Evolutionary conservation across 2,113 vertebrate genomes (phyloP).

Genomic region (Nematolebias whitei): DNA sequence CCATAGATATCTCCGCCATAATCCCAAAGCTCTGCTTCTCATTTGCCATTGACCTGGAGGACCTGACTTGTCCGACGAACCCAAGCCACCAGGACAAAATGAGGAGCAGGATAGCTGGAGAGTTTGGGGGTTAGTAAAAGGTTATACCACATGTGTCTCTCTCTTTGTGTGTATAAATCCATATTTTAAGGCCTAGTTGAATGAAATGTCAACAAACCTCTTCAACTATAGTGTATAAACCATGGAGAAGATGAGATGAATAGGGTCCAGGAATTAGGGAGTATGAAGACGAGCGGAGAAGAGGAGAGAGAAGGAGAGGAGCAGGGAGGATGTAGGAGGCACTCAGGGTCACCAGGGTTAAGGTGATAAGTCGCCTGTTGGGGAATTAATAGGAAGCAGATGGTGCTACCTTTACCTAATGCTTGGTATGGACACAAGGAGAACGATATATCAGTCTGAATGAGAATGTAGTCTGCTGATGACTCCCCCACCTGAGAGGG

Average conservation of each 20-base stretch:
- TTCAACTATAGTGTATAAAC: constrained; percentile 64
- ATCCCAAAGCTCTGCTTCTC: constrained; percentile 75
- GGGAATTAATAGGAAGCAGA: constrained; percentile 80
- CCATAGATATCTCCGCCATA: constrained; percentile 70
- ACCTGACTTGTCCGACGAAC: constrained; percentile 68
- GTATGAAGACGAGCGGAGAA: constrained; percentile 37
- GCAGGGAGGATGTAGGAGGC: constrained; percentile 67
- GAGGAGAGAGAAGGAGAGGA: constrained; percentile 52
- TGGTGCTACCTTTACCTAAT: constrained; percentile 79
- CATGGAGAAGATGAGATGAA: constrained; percentile 62
- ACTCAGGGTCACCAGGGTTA: constrained; percentile 65
- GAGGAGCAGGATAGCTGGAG: constrained; percentile 35
- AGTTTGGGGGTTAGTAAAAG: constrained; percentile 54
- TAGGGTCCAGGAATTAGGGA: constrained; percentile 68
- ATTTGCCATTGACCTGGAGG: constrained; percentile 72
- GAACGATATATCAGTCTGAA: constrained; percentile 75
- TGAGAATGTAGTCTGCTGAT: constrained; percentile 56
- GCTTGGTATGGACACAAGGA: constrained; percentile 59
- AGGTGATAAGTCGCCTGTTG: constrained; percentile 80
- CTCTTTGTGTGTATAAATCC: constrained; percentile 51
- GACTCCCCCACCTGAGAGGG: constrained; percentile 69
- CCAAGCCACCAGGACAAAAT: constrained; percentile 52
- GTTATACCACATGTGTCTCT: constrained; percentile 43
- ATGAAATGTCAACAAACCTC: constrained; percentile 73
- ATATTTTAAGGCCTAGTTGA: constrained; percentile 59